These are phyloP conservation scores for Neotragus moschatus DNA, from an alignment of 2,113 vertebrate genomes.

Conservation along the genomic window DNA sequence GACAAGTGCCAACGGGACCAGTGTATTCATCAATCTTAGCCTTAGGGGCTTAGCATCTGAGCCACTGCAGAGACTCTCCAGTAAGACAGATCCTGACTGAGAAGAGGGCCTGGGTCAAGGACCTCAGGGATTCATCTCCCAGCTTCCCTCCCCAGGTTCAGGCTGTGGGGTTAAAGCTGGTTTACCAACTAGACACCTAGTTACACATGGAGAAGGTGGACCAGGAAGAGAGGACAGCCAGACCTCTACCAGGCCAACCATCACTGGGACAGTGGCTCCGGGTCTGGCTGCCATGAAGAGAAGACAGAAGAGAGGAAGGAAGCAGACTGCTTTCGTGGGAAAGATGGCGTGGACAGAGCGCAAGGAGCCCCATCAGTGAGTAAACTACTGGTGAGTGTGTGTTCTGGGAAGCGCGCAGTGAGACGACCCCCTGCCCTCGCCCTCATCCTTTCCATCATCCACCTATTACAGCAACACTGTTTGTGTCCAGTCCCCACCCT, in stretches of 20 bases:
- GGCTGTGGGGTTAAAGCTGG: accelerated
- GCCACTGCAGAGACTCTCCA: not conserved
- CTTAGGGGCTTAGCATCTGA: not conserved
- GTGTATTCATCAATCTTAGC: accelerated
- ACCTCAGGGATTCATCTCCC: not conserved
- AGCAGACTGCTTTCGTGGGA: not conserved
- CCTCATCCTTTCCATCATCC: not conserved
- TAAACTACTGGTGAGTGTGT: accelerated
- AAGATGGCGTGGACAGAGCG: not conserved
- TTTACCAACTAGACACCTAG: not conserved
- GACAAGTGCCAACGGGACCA: not conserved
- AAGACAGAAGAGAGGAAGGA: not conserved
- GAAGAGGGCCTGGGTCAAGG: not conserved
- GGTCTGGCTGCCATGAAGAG: not conserved
- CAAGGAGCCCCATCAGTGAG: accelerated
- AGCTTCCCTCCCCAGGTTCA: not conserved
- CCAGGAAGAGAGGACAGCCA: not conserved
- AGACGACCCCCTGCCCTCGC: not conserved
- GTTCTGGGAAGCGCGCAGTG: not conserved
- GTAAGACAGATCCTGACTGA: not conserved
- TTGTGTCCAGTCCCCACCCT: not conserved
- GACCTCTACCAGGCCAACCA: no score
- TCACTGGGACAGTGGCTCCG: not conserved
- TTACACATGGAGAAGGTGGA: not conserved
- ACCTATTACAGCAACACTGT: not conserved